Conservation (phyloP, 2,888 invertebrate genomes). For the Leptinotarsa haldemani region DNA sequence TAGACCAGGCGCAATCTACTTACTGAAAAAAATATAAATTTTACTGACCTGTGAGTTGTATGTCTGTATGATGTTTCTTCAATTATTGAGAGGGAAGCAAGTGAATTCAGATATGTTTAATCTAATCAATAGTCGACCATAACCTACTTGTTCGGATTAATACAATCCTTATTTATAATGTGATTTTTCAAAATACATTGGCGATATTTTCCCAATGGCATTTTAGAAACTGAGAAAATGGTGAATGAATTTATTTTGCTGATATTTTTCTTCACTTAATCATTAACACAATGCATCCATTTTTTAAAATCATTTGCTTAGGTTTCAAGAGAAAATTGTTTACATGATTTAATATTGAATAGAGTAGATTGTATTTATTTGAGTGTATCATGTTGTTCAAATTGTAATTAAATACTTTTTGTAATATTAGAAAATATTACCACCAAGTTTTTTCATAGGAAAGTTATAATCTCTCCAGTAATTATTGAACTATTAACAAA, state of each 20-base stretch:
- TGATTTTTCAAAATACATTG: too few species aligned
- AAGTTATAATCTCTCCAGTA: neutral
- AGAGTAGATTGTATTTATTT: neutral
- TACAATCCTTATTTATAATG: too few species aligned
- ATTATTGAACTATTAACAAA: constrained; percentile 2
- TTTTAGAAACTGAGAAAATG: neutral
- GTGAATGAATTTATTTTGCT: neutral
- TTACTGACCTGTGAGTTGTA: too few species aligned
- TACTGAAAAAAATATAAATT: too few species aligned
- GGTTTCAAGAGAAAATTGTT: constrained; percentile 4
- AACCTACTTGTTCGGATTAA: too few species aligned
- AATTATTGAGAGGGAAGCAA: too few species aligned
- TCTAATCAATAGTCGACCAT: too few species aligned
- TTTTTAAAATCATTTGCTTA: neutral
- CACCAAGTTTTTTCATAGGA: neutral
- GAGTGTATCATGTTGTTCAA: neutral
- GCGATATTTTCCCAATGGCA: too few species aligned
- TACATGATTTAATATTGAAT: neutral
- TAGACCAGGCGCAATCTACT: too few species aligned
- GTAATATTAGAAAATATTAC: neutral
- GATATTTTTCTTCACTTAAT: neutral
- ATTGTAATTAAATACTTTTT: neutral
- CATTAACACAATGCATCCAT: neutral
- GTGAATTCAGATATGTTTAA: too few species aligned
- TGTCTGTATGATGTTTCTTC: too few species aligned